A percentile compares a stretch with the other conserved stretches of the same genome.
These are phyloP conservation scores for Peromyscus melanophrys DNA, from an alignment of 2,797 vertebrate genomes.

Conservation along the genomic window DNA sequence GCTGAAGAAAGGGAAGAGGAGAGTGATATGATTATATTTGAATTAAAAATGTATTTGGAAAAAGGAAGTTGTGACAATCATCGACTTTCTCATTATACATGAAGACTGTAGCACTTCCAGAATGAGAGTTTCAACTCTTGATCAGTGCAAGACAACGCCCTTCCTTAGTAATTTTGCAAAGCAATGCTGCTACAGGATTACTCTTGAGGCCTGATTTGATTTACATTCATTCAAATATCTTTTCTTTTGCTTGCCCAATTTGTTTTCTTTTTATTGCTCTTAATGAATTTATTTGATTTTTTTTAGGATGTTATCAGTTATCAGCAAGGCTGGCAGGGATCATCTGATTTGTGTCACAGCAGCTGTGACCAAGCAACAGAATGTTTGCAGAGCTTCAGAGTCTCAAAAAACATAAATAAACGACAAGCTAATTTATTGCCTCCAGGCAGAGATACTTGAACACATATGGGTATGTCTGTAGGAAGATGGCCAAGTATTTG, in stretches of 20 bases:
- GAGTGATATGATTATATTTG: background rate
- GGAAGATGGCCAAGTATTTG: slow-evolving; percentile 95
- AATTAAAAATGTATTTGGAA: background rate
- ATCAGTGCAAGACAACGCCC: slow-evolving; percentile 93
- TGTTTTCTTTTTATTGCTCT: slow-evolving; percentile 95
- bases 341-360: slow-evolving; percentile 95
- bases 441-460: slow-evolving; percentile 94
- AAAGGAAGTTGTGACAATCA: slow-evolving; percentile 88
- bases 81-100: slow-evolving; percentile 74
- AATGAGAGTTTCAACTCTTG: slow-evolving; percentile 92
- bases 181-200: slow-evolving; percentile 94
- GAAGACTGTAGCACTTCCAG: slow-evolving; percentile 90
- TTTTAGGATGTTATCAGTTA: slow-evolving; percentile 94
- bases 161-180: slow-evolving; percentile 95
- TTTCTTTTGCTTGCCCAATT: slow-evolving; percentile 95
- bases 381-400: slow-evolving; percentile 93
- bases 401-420: slow-evolving; percentile 94
- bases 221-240: slow-evolving; percentile 94
- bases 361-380: slow-evolving; percentile 94
- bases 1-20: background rate
- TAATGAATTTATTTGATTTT: slow-evolving; percentile 87
- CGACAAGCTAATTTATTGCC: slow-evolving; percentile 91
- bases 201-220: slow-evolving; percentile 94
- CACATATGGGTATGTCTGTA: slow-evolving; percentile 97
- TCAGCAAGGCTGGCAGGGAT: slow-evolving; percentile 95